Base-by-base conservation (phyloP, 2,113 vertebrate genomes). In the Ictidomys tridecemlineatus region DNA sequence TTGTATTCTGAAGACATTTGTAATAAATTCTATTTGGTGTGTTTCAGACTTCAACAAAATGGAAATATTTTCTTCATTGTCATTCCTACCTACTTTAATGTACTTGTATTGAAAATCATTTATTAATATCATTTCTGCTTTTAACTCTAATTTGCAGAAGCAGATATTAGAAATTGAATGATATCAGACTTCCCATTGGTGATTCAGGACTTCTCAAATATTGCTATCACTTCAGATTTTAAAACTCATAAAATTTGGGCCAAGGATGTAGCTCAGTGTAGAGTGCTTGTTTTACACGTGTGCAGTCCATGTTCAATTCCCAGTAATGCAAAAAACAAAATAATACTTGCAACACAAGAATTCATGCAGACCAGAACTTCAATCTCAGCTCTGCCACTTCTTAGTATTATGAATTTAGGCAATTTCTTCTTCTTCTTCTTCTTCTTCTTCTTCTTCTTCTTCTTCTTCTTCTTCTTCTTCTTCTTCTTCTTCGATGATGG, bases 41-140 rank as follows among this genome's bases (percentile, higher is more conserved):
- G 42, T 48, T 80, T 82, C 56, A 45, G 37, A 95, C 34, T 30
- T 95, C 39, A 37, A 76, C 39, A 92, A 76, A 89, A 76, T 30
- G 48, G 42, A 73, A 37, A 67, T 69, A 37, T 76, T 76, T 73
- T 92, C 48, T 65, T 63, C 16, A 34, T 32, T 88, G 2, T 39
- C 17, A 69, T 74, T 67, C 22, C 37, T 87, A 67, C 20, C 32
- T 74, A 73, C 56, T 32, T 79, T 79, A 67, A 92, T 53, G 83
- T 48, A 45, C 28, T 45, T 74, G n/a, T 22, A 69, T 67, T 42
- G 34, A 58, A 95, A 73, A 72, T 61, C n/a, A 85, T 30, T 11
- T 22, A 82, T 76, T 92, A 56, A 86, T 42, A 2, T 80, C 73
- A n/a, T 74, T 48, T 45, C 56, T 95, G 22, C 45, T 87, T 95